Base-by-base conservation (phyloP, 2,113 vertebrate species). In the Halichoeres trimaculatus region DNA sequence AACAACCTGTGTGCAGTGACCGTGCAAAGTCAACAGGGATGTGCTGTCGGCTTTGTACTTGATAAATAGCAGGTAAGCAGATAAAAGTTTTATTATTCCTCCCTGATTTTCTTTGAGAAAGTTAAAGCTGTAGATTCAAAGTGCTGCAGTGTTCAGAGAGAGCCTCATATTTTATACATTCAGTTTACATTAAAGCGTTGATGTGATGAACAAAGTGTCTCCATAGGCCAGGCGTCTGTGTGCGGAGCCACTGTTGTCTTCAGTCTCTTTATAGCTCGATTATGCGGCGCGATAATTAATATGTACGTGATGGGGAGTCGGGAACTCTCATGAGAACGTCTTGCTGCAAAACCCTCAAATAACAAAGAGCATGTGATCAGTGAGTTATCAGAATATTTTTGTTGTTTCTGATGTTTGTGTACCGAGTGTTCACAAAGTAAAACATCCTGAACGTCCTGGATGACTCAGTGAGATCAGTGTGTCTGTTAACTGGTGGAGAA, bases 251-350 rank as follows among this genome's bases (percentile, higher is more conserved):
- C 47, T 57, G 45, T 36, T 53, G 24, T 26, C 51, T 69, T 5
- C 26, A 13, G 48, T 48, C 59, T 76, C 51, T 20, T 76, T 75
- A 26, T 55, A 68, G 23, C 57, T 63, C 36, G 8, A 64, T 69
- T 69, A 70, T 76, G 34, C 36, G 22, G 30, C 3, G 30, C 36
- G 65, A 30, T 73, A 64, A 80, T 80, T 60, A 65, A 47, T 53
- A 53, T 55, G 45, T 26, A 58, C 13, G 16, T n/a, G 50, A 45
- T 6, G 10, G 11, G 26, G 38, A 51, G 41, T 30, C 67, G 41
- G 17, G 72, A 73, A 69, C 52, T 35, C 66, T 41, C 48, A 20
- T 30, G 70, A 36, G 60, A 47, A 47, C 36, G 43, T 34, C 20
- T 26, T 64, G 45, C 56, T 26, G n/a, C 24, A 62, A 16, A 54